Percentiles rank a stretch among this genome's conserved stretches.
phyloP scores from a whole-genome alignment of 1,140 invertebrate species.

The Heliconius himera region DNA sequence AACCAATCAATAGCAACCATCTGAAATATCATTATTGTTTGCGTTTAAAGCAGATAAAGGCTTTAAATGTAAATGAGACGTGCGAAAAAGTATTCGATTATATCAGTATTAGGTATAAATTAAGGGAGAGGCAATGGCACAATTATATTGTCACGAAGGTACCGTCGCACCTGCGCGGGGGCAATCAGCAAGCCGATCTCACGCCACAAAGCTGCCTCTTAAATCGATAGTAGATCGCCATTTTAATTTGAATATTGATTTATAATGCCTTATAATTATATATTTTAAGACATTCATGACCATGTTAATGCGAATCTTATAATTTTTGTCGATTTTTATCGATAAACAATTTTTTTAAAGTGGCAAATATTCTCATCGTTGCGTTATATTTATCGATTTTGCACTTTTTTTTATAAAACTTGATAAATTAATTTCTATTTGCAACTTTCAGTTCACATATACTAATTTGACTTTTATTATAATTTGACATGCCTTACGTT shows the following conservation, averaged over 20 bases:
- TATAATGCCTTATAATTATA: constrained; percentile 21
- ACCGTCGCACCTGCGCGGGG: constrained; percentile 59
- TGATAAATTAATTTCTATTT: background rate
- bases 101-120: constrained; percentile 80
- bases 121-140: constrained; percentile 70
- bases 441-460: no score
- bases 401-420: background rate
- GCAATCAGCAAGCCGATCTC: constrained; percentile 64
- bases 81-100: constrained; percentile 77
- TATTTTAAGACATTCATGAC: constrained; percentile 9
- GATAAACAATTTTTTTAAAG: background rate
- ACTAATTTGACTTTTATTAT: no score
- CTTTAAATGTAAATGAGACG: constrained; percentile 79
- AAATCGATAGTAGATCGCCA: constrained; percentile 39
- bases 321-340: background rate
- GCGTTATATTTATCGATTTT: background rate
- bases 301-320: constrained; percentile 8
- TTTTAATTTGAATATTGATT: constrained; percentile 39
- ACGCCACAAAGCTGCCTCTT: constrained; percentile 57
- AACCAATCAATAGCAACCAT: constrained; percentile 57
- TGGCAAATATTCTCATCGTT: background rate
- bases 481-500: no score
- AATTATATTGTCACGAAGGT: constrained; percentile 80
- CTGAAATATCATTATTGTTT: constrained; percentile 77
- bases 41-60: constrained; percentile 61